Percentiles rank a stretch among this genome's conserved stretches.
Evolutionary conservation across 2,888 invertebrate species (phyloP).

Genomic region (Hymenopus coronatus): DNA sequence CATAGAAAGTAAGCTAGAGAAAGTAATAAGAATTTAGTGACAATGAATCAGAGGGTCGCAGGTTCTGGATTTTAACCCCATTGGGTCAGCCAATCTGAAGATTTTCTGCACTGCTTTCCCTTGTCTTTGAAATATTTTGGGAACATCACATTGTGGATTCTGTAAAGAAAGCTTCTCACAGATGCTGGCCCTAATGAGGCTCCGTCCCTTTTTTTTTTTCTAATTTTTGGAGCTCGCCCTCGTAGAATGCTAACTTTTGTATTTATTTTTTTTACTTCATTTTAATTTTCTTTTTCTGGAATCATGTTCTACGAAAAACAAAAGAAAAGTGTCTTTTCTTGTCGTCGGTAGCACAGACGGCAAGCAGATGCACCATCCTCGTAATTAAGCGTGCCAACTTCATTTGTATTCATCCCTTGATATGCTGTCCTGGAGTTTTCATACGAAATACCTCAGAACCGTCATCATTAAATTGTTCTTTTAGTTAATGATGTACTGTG

Average conservation of each 20-base stretch:
- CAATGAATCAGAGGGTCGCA: no score
- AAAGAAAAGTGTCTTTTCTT: not conserved
- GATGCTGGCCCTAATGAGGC: not conserved
- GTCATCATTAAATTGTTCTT: no score
- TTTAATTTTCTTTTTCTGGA: not conserved
- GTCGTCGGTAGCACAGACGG: not conserved
- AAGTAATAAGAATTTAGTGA: no score
- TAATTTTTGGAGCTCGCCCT: not conserved
- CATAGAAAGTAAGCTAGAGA: no score
- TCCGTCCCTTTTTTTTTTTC: not conserved
- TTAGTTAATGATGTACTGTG: no score
- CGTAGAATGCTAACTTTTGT: not conserved
- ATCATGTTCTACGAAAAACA: not conserved
- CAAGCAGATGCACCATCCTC: not conserved
- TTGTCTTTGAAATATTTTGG: not conserved
- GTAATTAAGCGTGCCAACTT: not conserved
- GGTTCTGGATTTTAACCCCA: no score
- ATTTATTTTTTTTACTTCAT: not conserved
- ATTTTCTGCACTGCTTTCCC: no score
- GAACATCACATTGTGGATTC: not conserved
- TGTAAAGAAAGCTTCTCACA: not conserved
- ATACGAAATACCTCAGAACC: no score
- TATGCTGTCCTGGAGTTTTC: no score
- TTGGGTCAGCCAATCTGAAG: no score
- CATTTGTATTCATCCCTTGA: not conserved